These are phyloP conservation scores for Mesembrinibis cayennensis DNA, from an alignment of 2,113 vertebrate species.

Conservation along the genomic window DNA sequence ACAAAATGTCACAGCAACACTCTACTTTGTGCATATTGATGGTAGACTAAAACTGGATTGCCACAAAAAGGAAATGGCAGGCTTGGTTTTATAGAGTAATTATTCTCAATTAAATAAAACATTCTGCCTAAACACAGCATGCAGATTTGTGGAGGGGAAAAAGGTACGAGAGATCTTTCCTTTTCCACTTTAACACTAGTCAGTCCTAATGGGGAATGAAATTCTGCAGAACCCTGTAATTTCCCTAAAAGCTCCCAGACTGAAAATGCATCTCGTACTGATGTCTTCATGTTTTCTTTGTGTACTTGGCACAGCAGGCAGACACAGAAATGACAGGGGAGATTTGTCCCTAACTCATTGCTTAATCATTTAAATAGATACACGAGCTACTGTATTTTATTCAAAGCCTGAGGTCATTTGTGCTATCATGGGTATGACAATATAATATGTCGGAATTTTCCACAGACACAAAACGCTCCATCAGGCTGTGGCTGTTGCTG, in stretches of 20 bases:
- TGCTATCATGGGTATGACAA: slow-evolving; percentile 28
- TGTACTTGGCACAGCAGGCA: slow-evolving; percentile 39
- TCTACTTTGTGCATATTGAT: not conserved
- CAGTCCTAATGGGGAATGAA: slow-evolving; percentile 62
- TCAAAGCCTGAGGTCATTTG: slow-evolving; percentile 5
- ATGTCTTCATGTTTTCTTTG: slow-evolving; percentile 38
- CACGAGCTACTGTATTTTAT: slow-evolving; percentile 6
- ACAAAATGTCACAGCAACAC: not conserved
- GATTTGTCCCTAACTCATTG: slow-evolving; percentile 35
- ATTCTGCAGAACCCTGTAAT: slow-evolving; percentile 72
- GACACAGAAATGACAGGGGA: slow-evolving; percentile 47
- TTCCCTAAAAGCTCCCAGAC: slow-evolving; percentile 74
- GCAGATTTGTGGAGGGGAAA: not conserved
- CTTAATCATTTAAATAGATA: slow-evolving; percentile 62
- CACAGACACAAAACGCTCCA: not conserved
- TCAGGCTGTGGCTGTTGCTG: not conserved
- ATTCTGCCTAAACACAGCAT: slow-evolving; percentile 4
- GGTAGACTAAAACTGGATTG: not conserved
- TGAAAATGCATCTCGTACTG: slow-evolving; percentile 41
- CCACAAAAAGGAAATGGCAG: not conserved
- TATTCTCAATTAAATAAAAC: slow-evolving; percentile 28
- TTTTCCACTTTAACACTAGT: slow-evolving; percentile 56
- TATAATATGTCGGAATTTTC: slow-evolving; percentile 30
- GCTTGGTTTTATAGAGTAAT: slow-evolving; percentile 13
- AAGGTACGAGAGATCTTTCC: slow-evolving; percentile 46